Base-by-base conservation (phyloP, 2,888 invertebrate genomes). In the Rotaria socialis region DNA sequence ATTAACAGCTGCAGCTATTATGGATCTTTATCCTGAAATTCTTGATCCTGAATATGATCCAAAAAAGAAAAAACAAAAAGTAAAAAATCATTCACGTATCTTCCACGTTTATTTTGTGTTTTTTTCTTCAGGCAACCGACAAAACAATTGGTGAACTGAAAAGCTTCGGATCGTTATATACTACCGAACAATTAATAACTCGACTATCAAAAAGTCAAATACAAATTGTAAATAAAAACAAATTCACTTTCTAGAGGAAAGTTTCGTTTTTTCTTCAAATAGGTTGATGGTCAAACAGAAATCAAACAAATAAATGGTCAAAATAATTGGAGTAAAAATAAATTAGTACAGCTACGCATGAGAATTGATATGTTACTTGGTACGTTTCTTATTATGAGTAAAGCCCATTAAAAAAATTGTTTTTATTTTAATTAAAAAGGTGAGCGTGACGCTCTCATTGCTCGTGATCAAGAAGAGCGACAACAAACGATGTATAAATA, bases 341-440 rank as follows among this genome's bases (percentile, higher is more conserved):
- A 80, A 80, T 80, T 80, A 47, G 24, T 14, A 19, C 80, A 80
- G 24, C 47, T 80, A 80, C 80, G 80, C 11, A 80, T 80, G 80
- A 80, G 80, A 80, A 80, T 80, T 80, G 80, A 80, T n/a, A 80
- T 80, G 80, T 80, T 80, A 80, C 24, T 47, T 47, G 47, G 80
- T 80, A 80, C 8, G 47, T 47, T 24, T n/a, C 24, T 11, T 47
- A 24, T 14, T 47, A n/a, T 80, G 16, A 67, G 27, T 67, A 14
- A 52, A 52, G 6, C 3, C 7, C 5, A 55, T 22, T 55, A 55
- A 55, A 3, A 55, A 55, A 55, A 5, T 22, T 55, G 22, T 22
- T 67, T n/a, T 0, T 52, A 8, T 52, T 27, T 67, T 67, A 14
- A 27, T 14, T 27, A n/a, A 60, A 60, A 7, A 80, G 80, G 80